Evolutionary conservation across 2,888 invertebrate genomes (phyloP).

Genomic region (Cosmia pyralina): DNA sequence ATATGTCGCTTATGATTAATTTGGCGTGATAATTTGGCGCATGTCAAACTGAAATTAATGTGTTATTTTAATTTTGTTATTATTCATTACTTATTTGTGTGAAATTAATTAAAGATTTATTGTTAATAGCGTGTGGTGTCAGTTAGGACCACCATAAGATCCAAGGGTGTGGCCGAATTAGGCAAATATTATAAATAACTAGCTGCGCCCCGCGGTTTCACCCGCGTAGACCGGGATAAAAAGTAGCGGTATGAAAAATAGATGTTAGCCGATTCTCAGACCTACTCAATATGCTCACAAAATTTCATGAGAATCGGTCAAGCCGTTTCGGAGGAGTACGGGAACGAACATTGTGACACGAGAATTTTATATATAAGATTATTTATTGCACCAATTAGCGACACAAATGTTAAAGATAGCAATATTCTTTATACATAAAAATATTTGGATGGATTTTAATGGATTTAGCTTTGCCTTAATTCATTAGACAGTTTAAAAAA

Average conservation of each 20-base stretch:
- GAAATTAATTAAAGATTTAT: conserved; percentile 51
- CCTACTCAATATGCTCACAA: no score
- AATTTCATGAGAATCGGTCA: no score
- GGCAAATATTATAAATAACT: conserved; percentile 3
- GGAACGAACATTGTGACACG: no score
- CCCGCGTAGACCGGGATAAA: no score
- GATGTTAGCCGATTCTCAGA: no score
- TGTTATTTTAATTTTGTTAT: conserved; percentile 23
- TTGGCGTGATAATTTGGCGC: conserved; percentile 41
- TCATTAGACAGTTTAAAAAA: conserved; percentile 8
- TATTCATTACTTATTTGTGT: conserved; percentile 18
- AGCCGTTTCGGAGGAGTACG: no score
- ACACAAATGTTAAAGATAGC: not conserved
- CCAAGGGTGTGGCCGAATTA: conserved; percentile 1
- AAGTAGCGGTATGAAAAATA: no score
- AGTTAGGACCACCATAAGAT: conserved; percentile 18
- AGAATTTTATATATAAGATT: no score
- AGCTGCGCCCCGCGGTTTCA: no score
- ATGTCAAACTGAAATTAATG: conserved; percentile 49
- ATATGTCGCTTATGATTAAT: conserved; percentile 32
- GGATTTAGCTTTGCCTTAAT: not conserved
- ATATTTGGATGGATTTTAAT: not conserved
- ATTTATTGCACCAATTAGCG: conserved; percentile 1
- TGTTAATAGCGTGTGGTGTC: conserved; percentile 47
- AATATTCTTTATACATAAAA: not conserved